Evolutionary conservation across 2,888 invertebrate species (phyloP), one percentile per base, ranked within the genome.

Genomic region (Lasioglossum vierecki): DNA sequence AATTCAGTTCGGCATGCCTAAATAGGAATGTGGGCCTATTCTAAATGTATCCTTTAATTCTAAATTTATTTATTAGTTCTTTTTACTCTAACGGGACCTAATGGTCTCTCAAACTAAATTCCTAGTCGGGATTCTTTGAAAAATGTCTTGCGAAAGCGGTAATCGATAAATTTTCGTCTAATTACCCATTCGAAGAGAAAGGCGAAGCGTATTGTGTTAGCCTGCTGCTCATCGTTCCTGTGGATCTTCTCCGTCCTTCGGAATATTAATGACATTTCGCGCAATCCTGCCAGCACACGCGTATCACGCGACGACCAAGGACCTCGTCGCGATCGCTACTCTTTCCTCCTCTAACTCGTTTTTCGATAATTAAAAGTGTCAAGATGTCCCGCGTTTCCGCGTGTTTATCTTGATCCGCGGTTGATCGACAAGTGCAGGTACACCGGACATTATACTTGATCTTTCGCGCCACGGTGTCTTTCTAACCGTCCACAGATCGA

Each of bases 291-390:
- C 30, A 1, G 35, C n/a, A 46, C 39, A 57, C 82, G 68, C 76
- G 85, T 60, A 66, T 76, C 74, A 49, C 57, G 57, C 72, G 81
- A 68, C 71, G 49, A 79, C 72, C 80, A 79, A 66, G 35, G 22
- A 85, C 35, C 26, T 60, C 63, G 22, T 60, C 53, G 22, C 63
- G 46, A 41, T 30, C 41, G 13, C n/a, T 44, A 49, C 6, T 35
- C 35, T 78, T 66, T 35, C 66, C 46, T 18, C 76, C 72, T 76
- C 83, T 72, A 76, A 80, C 80, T 83, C 80, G 80, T 68, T 39
- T 74, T 73, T 53, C 68, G 75, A 68, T 79, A 86, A 85, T 85
- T 76, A 86, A 46, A 82, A 76, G 79, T 57, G 86, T 81, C 81
- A 60, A 8, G 57, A 30, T 35, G 44, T 44, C 63, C 2, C 18